These are phyloP conservation scores for Steatornis caripensis DNA, from an alignment of 2,113 vertebrate species.

Conservation along the genomic window DNA sequence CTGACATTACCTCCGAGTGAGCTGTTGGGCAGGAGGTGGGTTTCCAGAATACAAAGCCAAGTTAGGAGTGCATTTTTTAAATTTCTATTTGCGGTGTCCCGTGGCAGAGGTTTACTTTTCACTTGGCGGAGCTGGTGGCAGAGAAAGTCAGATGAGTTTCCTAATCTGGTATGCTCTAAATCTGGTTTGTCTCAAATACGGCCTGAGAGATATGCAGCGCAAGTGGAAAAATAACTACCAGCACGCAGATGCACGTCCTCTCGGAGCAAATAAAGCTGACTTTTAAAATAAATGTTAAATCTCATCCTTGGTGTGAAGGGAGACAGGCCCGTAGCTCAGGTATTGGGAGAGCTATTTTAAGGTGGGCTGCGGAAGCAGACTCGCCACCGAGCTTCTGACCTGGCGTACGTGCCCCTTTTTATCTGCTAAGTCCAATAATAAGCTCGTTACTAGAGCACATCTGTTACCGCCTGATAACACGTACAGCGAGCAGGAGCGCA, in stretches of 20 bases:
- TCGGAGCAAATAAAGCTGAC: conserved; percentile 28
- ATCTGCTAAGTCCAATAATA: conserved; percentile 19
- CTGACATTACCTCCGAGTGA: background rate
- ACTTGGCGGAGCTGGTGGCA: background rate
- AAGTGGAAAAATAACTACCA: conserved; percentile 44
- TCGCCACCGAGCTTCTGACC: background rate
- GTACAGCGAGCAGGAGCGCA: background rate
- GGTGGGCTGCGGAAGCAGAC: background rate
- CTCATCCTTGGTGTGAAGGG: background rate
- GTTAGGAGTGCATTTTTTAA: background rate
- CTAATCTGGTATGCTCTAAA: conserved; percentile 48
- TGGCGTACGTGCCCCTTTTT: background rate
- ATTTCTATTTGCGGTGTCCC: background rate
- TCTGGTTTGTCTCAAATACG: conserved; percentile 60
- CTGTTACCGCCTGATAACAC: conserved; percentile 3
- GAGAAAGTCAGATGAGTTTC: conserved; percentile 53
- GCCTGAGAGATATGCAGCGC: background rate
- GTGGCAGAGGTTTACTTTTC: background rate
- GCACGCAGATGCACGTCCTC: background rate
- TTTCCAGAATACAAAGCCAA: background rate
- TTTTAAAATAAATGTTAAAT: conserved; percentile 51
- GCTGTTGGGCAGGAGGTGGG: background rate
- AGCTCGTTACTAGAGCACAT: conserved; percentile 17
- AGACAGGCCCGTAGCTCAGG: background rate
- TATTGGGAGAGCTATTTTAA: background rate